These are phyloP conservation scores for Drosophila monieri DNA, from an alignment of 2,888 invertebrate genomes.

Conservation along the genomic window DNA sequence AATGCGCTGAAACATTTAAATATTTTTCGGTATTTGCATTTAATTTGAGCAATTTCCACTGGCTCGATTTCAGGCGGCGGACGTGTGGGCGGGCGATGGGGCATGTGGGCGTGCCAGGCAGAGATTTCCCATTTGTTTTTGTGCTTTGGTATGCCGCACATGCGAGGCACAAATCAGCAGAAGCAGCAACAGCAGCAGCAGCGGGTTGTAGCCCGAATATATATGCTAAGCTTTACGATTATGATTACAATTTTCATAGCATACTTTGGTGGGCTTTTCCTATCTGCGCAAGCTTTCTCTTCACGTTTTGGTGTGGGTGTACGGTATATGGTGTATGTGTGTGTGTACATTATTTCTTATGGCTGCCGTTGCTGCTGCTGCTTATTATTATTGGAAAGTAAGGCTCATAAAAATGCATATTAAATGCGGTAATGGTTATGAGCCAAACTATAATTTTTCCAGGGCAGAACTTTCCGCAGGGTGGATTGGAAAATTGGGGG, in stretches of 20 bases:
- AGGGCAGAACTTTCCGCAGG: conserved; percentile 2
- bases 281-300: conserved; percentile 7
- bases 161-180: conserved; percentile 56
- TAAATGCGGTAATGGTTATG: conserved; percentile 52
- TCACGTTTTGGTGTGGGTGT: neutral
- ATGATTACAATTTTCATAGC: conserved; percentile 63
- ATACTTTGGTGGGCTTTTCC: conserved; percentile 54
- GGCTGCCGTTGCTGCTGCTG: conserved; percentile 15
- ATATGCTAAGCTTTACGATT: conserved; percentile 45
- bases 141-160: conserved; percentile 55
- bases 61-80: conserved; percentile 31
- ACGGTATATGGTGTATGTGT: conserved; percentile 2
- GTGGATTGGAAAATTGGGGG: conserved; percentile 3
- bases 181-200: neutral
- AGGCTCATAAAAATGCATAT: conserved; percentile 59
- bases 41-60: conserved; percentile 61
- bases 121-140: conserved; percentile 28
- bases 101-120: conserved; percentile 24
- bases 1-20: conserved; percentile 59
- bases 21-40: conserved; percentile 54
- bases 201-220: conserved; percentile 15
- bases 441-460: conserved; percentile 50
- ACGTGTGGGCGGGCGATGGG: neutral
- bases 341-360: conserved; percentile 36
- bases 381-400: conserved; percentile 47